These are phyloP conservation scores for Fistularia tabacaria DNA, from an alignment of 2,797 vertebrate genomes.

Conservation along the genomic window DNA sequence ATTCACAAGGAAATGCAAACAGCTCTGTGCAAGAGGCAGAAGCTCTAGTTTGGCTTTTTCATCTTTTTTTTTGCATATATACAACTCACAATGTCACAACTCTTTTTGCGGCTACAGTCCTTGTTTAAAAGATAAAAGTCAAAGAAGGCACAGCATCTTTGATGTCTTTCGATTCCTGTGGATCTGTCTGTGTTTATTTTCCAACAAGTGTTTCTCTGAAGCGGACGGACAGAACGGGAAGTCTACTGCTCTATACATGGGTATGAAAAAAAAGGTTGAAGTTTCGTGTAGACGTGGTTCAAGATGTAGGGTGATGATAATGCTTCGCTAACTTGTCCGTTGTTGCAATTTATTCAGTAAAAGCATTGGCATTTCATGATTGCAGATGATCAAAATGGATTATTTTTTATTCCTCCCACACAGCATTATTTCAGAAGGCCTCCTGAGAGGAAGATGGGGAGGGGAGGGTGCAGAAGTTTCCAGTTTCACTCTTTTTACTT, in stretches of 20 bases:
- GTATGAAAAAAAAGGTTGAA: constrained; percentile 33
- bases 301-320: constrained; percentile 1
- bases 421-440: too few species aligned
- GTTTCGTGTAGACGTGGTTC: constrained; percentile 18
- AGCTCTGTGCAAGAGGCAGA: constrained; percentile 34
- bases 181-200: constrained; percentile 46
- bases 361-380: too few species aligned
- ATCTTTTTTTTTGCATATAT: constrained; percentile 50
- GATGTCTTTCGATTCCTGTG: constrained; percentile 36
- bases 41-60: constrained; percentile 36
- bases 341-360: too few species aligned
- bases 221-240: constrained; percentile 24
- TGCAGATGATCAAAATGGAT: too few species aligned
- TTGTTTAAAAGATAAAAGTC: constrained; percentile 31
- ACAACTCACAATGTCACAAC: constrained; percentile 20
- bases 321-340: too few species aligned
- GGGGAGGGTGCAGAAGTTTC: not conserved
- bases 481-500: not conserved
- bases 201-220: constrained; percentile 38
- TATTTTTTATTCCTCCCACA: too few species aligned
- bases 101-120: constrained; percentile 35
- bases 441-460: not conserved
- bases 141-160: constrained; percentile 56
- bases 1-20: constrained; percentile 20
- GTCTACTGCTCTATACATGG: constrained; percentile 3